Percentiles rank a stretch among this genome's conserved stretches.
Conservation (phyloP, 2,113 vertebrate species). For the Puffinus mauretanicus region DNA sequence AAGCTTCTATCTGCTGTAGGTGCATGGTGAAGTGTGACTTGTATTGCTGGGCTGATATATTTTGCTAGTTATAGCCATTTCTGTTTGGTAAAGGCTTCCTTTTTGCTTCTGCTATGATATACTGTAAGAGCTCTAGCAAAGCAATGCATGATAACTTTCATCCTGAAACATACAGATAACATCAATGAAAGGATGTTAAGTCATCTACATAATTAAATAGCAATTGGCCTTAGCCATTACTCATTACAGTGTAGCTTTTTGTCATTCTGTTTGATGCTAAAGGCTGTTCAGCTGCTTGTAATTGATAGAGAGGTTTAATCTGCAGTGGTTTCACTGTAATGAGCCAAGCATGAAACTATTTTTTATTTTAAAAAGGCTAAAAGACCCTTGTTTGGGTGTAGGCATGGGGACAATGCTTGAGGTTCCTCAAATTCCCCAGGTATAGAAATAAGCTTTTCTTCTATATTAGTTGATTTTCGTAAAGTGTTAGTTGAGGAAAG, state of each 20-base stretch:
- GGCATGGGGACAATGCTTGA: background rate
- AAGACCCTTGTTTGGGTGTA: background rate
- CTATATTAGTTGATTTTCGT: background rate
- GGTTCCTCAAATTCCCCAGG: background rate
- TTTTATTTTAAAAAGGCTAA: constrained; percentile 29
- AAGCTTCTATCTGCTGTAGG: background rate
- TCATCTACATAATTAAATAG: constrained; percentile 72
- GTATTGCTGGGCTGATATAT: background rate
- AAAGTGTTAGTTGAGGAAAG: background rate
- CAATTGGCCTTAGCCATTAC: constrained; percentile 62
- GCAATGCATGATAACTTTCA: constrained; percentile 46
- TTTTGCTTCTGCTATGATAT: constrained; percentile 7
- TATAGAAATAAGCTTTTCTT: constrained; percentile 11
- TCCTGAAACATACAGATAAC: constrained; percentile 44
- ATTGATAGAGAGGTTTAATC: constrained; percentile 65
- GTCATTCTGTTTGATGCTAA: constrained; percentile 72
- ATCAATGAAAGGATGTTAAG: constrained; percentile 63
- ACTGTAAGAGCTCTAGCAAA: constrained; percentile 18
- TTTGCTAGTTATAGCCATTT: constrained; percentile 1
- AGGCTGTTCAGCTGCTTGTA: constrained; percentile 61
- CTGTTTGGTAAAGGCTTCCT: constrained; percentile 17
- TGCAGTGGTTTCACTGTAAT: constrained; percentile 50
- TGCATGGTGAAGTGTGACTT: background rate
- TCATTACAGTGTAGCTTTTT: constrained; percentile 65
- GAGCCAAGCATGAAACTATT: constrained; percentile 44